phyloP scores from a whole-genome alignment of 2,113 vertebrate species.

The Empidonax traillii region DNA sequence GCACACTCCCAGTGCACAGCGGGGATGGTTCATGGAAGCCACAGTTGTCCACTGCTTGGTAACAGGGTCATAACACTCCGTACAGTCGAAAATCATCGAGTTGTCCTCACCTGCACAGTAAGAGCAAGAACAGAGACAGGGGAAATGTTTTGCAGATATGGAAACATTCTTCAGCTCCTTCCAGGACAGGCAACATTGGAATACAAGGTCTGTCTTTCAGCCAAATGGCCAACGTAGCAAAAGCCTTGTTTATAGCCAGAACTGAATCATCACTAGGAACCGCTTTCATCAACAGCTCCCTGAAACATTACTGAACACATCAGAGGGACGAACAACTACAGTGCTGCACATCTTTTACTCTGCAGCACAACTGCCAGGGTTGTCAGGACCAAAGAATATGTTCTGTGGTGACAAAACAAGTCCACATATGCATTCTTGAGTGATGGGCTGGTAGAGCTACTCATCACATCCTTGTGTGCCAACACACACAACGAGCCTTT shows the following conservation, averaged over 20 bases:
- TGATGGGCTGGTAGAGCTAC: neutral
- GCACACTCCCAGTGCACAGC: slow-evolving; percentile 92
- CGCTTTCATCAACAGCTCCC: neutral
- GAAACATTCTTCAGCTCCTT: neutral
- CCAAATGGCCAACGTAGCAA: neutral
- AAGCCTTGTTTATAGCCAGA: neutral
- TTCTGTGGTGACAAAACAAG: neutral
- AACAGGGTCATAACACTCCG: slow-evolving; percentile 94
- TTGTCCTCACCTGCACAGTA: slow-evolving; percentile 87
- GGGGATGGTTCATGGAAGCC: slow-evolving; percentile 92
- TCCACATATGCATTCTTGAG: neutral
- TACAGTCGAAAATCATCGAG: slow-evolving; percentile 97
- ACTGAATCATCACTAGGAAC: neutral
- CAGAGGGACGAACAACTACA: neutral
- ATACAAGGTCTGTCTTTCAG: neutral
- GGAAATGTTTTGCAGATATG: neutral
- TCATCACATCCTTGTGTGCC: neutral
- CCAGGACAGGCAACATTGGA: neutral
- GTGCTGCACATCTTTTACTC: neutral
- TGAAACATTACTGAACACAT: neutral
- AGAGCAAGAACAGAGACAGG: neutral
- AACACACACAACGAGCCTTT: neutral
- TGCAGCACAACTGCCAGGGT: neutral
- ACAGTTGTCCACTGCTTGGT: slow-evolving; percentile 95
- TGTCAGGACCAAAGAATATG: neutral